A percentile compares a stretch with the other conserved stretches of the same genome.
phyloP scores from a whole-genome alignment of 2,797 vertebrate species.

The Mareca penelope region DNA sequence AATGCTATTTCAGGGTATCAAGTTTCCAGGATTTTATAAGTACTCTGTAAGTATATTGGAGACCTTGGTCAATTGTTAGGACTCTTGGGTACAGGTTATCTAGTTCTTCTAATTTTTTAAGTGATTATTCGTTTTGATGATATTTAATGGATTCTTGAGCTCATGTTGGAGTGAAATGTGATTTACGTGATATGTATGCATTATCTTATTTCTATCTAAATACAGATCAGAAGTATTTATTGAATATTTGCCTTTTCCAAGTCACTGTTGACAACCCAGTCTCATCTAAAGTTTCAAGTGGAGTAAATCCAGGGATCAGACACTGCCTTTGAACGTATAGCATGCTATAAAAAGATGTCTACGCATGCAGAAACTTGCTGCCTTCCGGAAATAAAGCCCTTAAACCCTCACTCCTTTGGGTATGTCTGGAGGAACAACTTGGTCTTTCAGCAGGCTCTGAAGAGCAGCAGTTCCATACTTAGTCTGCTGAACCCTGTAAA shows the following conservation, averaged over 20 bases:
- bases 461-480: rapidly evolving
- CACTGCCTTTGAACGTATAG: rapidly evolving
- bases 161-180: background rate
- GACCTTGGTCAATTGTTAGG: background rate
- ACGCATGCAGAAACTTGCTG: background rate
- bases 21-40: background rate
- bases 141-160: background rate
- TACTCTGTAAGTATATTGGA: rapidly evolving
- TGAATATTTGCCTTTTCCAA: background rate
- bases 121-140: background rate
- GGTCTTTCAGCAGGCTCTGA: background rate
- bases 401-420: rapidly evolving
- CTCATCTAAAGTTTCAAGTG: background rate
- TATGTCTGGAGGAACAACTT: background rate
- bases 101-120: background rate
- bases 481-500: background rate
- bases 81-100: background rate
- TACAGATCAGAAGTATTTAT: background rate
- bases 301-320: background rate
- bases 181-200: rapidly evolving
- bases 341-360: background rate
- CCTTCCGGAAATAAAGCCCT: background rate
- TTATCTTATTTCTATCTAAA: rapidly evolving
- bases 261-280: background rate
- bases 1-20: background rate